Percentiles rank a stretch among this genome's conserved stretches.
These are phyloP conservation scores for Callimorpha dominula DNA, from an alignment of 2,888 invertebrate genomes.

Conservation along the genomic window DNA sequence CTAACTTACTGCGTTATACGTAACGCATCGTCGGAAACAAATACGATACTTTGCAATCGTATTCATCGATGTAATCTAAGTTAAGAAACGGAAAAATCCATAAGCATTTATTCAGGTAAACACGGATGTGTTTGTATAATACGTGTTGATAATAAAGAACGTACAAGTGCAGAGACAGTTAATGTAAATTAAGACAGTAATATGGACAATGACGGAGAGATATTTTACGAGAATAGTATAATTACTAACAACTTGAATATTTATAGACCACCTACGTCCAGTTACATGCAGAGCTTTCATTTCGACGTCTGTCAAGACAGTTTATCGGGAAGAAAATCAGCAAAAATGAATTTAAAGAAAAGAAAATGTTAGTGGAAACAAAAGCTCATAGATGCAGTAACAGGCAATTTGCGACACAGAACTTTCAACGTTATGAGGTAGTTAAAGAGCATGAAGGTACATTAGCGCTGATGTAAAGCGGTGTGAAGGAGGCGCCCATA, in stretches of 20 bases:
- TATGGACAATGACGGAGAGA: not conserved
- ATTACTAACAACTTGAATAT: constrained; percentile 10
- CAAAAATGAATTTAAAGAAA: not conserved
- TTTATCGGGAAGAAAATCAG: constrained; percentile 3
- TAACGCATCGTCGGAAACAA: constrained; percentile 51
- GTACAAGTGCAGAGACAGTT: not conserved
- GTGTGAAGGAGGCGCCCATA: constrained; percentile 29
- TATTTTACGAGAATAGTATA: constrained; percentile 8
- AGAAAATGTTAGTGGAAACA: constrained; percentile 2
- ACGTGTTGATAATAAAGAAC: not conserved
- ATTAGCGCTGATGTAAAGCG: constrained; percentile 44
- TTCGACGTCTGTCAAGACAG: not conserved
- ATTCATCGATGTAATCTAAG: not conserved
- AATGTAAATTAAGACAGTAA: constrained; percentile 6
- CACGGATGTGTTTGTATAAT: not conserved
- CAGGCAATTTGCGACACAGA: constrained; percentile 36
- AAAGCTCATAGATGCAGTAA: constrained; percentile 20
- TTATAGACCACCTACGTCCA: constrained; percentile 5
- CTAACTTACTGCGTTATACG: constrained; percentile 55
- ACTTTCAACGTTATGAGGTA: constrained; percentile 46
- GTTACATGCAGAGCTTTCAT: not conserved
- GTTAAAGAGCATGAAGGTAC: constrained; percentile 38
- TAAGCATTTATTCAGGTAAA: not conserved
- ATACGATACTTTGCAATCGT: constrained; percentile 6
- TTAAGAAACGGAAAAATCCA: not conserved